Base-by-base conservation (phyloP, 2,888 invertebrate genomes). In the Linnaemya tessellans region DNA sequence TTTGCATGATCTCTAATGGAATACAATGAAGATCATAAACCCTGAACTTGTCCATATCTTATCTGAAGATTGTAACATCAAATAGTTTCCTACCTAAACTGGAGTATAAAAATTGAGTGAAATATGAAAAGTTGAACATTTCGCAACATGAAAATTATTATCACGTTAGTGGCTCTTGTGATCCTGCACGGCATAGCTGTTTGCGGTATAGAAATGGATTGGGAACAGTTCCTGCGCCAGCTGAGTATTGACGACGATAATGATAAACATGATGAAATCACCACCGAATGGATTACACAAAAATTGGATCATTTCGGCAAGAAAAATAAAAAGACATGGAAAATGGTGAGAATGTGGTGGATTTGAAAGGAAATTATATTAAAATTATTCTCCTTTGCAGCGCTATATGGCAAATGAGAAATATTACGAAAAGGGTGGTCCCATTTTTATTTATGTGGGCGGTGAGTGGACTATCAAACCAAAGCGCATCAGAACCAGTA, bases 361-460 rank as follows among this genome's bases (percentile, higher is more conserved):
- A 3, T 30, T 30, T 30, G 38, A 41, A 49, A 0, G 3, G 7
- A 49, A n/a, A 8, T 10, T 20, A 46, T 0, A 46, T n/a, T 20
- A 13, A 9, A 54, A n/a, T 38, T 22, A 38, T 1, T 38, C 15
- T 20, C n/a, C 0, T 65, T 49, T 13, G n/a, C 18, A 91, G 92
- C 93, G 94, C 8, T 94, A 93, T 88, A 93, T 93, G 90, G 92
- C 93, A 87, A 94, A 94, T 88, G 87, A 92, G 56, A 92, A 93
- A 62, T 93, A 93, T 58, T 91, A 90, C 43, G 85, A 88, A 4
- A 89, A 91, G 0, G 94, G 94, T 8, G 94, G 93, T 10, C 95
- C 96, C 0, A 93, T 95, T 8, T 94, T 96, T 67, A 94, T 96
- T 64, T 93, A 94, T 90, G 92, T 97, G 77, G 97, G 97, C 0